Conservation (phyloP, 2,888 invertebrate genomes). For the Harpagoxenus sublaevis region DNA sequence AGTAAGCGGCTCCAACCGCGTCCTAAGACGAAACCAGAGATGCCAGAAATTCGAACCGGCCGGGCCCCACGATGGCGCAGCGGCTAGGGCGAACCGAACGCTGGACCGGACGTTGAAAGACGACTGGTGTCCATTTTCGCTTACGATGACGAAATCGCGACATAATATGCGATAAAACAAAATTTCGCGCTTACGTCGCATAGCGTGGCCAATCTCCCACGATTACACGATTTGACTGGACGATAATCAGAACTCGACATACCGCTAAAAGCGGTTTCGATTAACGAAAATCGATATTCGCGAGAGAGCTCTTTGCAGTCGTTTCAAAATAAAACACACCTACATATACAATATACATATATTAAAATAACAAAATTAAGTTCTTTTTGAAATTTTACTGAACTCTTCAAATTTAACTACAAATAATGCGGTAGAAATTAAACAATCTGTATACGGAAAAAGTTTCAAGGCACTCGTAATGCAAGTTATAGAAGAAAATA, state of each 20-base stretch:
- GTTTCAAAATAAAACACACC: not conserved
- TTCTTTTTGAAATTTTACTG: not conserved
- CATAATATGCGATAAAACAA: constrained; percentile 18
- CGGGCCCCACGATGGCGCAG: constrained; percentile 18
- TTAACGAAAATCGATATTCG: constrained; percentile 3
- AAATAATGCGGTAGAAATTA: not conserved
- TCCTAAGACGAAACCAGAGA: constrained; percentile 65
- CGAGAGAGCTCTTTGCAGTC: not conserved
- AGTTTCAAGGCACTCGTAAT: not conserved
- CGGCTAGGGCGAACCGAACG: constrained; percentile 24
- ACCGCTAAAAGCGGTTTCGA: not conserved
- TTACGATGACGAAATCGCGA: constrained; percentile 49
- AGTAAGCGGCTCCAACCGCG: constrained; percentile 63
- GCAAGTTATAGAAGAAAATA: constrained; percentile 2
- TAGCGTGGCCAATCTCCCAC: not conserved
- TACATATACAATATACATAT: not conserved
- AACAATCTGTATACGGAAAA: not conserved
- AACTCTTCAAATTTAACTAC: not conserved
- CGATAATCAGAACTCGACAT: not conserved
- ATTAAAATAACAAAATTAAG: not conserved
- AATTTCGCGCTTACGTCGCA: constrained; percentile 10
- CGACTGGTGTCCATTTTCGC: constrained; percentile 47
- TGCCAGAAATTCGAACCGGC: constrained; percentile 64
- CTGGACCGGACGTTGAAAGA: constrained; percentile 53
- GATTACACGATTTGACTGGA: not conserved